phyloP scores from a whole-genome alignment of 2,888 invertebrate species.

The Pherbina coryleti region DNA sequence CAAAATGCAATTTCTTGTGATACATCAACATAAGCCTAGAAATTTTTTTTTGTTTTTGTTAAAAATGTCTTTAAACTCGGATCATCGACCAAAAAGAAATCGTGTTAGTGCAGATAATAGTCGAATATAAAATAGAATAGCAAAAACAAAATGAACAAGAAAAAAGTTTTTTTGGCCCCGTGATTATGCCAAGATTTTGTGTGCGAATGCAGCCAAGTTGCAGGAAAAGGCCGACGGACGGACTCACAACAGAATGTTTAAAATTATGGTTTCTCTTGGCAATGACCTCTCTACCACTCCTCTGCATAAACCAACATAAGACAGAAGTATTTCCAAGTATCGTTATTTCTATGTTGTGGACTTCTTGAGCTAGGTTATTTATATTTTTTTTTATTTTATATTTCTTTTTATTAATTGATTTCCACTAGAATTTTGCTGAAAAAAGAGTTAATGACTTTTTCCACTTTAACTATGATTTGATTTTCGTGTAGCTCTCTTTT shows the following conservation, averaged over 20 bases:
- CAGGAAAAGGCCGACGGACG: background rate
- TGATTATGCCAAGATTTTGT: constrained; percentile 1
- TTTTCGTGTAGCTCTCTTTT: constrained; percentile 6
- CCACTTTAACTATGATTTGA: constrained; percentile 22
- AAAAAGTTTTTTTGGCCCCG: background rate
- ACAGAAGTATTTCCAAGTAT: background rate
- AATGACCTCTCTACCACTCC: constrained; percentile 29
- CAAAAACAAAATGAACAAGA: background rate
- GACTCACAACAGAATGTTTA: background rate
- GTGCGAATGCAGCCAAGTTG: constrained; percentile 6
- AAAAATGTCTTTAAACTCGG: background rate
- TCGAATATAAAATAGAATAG: background rate
- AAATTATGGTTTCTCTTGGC: constrained; percentile 25
- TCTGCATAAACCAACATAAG: background rate
- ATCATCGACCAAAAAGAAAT: background rate
- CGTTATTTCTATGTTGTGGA: background rate
- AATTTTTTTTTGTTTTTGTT: background rate
- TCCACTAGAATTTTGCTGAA: background rate
- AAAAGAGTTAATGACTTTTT: background rate
- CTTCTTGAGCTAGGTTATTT: background rate
- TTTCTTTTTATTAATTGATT: background rate
- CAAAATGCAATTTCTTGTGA: no score
- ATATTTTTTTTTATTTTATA: background rate
- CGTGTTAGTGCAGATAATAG: background rate
- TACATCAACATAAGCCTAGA: no score